phyloP scores from a whole-genome alignment of 2,797 vertebrate genomes.

The Setipinna tenuifilis region DNA sequence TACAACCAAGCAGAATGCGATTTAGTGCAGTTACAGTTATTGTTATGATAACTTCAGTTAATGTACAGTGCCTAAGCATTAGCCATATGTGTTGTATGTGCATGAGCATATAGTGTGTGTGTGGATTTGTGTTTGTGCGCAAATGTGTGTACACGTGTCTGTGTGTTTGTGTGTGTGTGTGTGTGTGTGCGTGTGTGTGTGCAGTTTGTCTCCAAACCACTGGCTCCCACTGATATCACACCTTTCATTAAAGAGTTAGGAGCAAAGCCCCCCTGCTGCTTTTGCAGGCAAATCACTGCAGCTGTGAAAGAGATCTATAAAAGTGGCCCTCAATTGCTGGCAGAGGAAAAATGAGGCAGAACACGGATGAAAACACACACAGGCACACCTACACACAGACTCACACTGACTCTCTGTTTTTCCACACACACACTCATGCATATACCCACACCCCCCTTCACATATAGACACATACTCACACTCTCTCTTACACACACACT shows the following conservation, averaged over 20 bases:
- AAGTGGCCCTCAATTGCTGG: constrained; percentile 40
- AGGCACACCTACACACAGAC: not conserved
- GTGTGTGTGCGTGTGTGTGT: constrained; percentile 21
- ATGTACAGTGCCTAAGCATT: too few species aligned
- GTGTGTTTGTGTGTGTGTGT: constrained; percentile 32
- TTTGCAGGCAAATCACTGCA: constrained; percentile 46
- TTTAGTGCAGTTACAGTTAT: not conserved
- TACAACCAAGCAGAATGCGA: not conserved
- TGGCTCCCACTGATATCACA: constrained; percentile 65
- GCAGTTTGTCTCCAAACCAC: constrained; percentile 2
- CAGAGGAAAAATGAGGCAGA: constrained; percentile 30
- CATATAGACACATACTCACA: constrained; percentile 30
- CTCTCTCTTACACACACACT: too few species aligned
- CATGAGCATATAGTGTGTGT: not conserved
- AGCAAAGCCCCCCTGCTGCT: constrained; percentile 65
- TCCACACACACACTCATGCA: not conserved
- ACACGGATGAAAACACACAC: constrained; percentile 39
- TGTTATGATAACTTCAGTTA: not conserved
- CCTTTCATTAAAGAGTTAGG: constrained; percentile 68
- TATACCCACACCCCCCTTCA: constrained; percentile 12
- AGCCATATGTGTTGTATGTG: not conserved
- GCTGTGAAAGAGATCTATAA: constrained; percentile 54
- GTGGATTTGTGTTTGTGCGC: not conserved
- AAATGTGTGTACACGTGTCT: not conserved
- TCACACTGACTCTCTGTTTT: too few species aligned